Conservation (phyloP, 2,113 vertebrate genomes). For the Actenoides hombroni region DNA sequence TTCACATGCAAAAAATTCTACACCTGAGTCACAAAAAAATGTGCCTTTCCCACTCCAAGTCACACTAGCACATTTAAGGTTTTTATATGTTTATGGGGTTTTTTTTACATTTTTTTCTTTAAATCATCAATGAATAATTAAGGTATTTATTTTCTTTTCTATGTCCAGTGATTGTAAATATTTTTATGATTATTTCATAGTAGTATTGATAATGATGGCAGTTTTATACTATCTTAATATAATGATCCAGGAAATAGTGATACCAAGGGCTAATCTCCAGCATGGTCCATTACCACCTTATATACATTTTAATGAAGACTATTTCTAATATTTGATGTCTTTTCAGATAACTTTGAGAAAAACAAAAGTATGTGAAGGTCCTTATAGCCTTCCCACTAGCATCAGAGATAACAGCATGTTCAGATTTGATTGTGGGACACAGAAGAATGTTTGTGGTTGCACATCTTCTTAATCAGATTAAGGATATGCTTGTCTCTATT, state of each 20-base stretch:
- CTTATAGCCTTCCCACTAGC: neutral
- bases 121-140: neutral
- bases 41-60: neutral
- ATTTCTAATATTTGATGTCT: neutral
- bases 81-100: no score
- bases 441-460: neutral
- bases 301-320: neutral
- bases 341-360: neutral
- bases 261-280: neutral
- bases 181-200: neutral
- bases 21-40: neutral
- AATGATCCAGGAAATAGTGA: neutral
- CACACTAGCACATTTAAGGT: neutral
- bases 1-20: neutral
- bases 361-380: neutral
- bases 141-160: neutral
- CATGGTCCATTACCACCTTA: neutral
- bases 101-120: neutral
- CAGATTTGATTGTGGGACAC: neutral
- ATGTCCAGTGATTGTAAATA: neutral
- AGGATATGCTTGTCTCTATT: neutral
- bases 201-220: neutral
- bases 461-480: neutral
- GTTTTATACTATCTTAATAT: neutral
- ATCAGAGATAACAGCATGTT: neutral